phyloP scores from a whole-genome alignment of 2,113 vertebrate genomes.

The Patagioenas fasciata region DNA sequence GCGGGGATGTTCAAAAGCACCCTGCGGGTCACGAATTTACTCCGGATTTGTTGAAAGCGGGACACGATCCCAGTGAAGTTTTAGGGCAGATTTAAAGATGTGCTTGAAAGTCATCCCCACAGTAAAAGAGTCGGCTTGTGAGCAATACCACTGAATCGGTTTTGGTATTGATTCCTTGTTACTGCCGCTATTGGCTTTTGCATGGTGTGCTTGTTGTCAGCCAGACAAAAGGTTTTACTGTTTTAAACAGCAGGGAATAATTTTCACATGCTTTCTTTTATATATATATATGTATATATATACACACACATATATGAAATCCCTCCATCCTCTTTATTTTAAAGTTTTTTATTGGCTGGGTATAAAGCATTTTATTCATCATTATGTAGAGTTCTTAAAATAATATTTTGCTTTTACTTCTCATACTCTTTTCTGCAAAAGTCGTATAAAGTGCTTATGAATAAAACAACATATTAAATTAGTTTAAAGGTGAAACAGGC shows the following conservation, averaged over 20 bases:
- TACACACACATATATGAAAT: background rate
- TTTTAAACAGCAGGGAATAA: slow-evolving; percentile 13
- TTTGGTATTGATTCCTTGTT: slow-evolving; percentile 58
- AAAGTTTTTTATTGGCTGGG: background rate
- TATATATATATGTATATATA: background rate
- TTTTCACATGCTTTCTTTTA: background rate
- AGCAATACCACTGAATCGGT: slow-evolving; percentile 9
- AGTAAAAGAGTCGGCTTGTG: slow-evolving; percentile 21
- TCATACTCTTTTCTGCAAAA: background rate
- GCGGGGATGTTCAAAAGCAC: slow-evolving; percentile 5
- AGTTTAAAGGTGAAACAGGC: slow-evolving; percentile 23
- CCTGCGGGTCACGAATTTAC: background rate
- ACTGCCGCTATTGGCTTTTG: slow-evolving; percentile 43
- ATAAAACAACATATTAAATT: slow-evolving; percentile 47
- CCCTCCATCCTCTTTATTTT: background rate
- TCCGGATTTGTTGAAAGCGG: background rate
- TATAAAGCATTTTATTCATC: slow-evolving; percentile 4
- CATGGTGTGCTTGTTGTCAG: slow-evolving; percentile 75
- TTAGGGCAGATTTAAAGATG: slow-evolving; percentile 27
- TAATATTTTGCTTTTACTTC: slow-evolving; percentile 44
- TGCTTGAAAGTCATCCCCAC: slow-evolving; percentile 2
- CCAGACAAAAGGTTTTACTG: slow-evolving; percentile 74
- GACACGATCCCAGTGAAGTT: slow-evolving; percentile 8
- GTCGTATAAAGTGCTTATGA: background rate
- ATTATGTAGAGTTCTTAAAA: background rate